Percentiles rank a stretch among this genome's conserved stretches.
phyloP scores from a whole-genome alignment of 2,888 invertebrate species.

The Nemotelus nigrinus region DNA sequence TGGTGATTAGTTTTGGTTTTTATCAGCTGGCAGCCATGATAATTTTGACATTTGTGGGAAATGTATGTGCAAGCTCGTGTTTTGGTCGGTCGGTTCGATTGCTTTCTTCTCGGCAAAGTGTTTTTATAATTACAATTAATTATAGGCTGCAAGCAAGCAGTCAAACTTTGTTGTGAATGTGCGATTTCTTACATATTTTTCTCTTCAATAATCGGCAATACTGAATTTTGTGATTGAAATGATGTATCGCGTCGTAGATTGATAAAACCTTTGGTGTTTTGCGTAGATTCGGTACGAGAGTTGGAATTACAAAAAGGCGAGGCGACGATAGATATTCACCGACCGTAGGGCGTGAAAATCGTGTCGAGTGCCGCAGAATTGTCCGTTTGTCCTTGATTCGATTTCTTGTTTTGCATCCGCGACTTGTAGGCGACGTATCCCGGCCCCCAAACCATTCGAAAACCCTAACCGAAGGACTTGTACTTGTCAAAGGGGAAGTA shows the following conservation, averaged over 20 bases:
- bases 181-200: too few species aligned
- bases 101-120: neutral
- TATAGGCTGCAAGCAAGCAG: conserved; percentile 3
- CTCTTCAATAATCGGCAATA: too few species aligned
- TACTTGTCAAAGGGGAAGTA: neutral
- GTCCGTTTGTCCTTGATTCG: conserved; percentile 30
- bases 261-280: conserved; percentile 13
- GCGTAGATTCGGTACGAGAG: neutral
- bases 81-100: conserved; percentile 16
- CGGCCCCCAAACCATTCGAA: neutral
- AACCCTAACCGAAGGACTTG: neutral
- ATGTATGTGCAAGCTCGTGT: conserved; percentile 10
- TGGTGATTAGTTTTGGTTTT: too few species aligned
- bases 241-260: neutral
- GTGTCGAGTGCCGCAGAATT: neutral
- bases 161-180: neutral
- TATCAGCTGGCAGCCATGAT: conserved; percentile 1
- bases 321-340: neutral
- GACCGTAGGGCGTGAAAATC: neutral
- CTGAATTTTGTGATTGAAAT: neutral
- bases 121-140: conserved; percentile 5
- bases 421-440: conserved; percentile 25
- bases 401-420: conserved; percentile 13
- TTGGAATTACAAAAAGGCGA: neutral
- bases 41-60: conserved; percentile 18